Base-by-base conservation (phyloP, 2,113 vertebrate species). In the Microcebus murinus region DNA sequence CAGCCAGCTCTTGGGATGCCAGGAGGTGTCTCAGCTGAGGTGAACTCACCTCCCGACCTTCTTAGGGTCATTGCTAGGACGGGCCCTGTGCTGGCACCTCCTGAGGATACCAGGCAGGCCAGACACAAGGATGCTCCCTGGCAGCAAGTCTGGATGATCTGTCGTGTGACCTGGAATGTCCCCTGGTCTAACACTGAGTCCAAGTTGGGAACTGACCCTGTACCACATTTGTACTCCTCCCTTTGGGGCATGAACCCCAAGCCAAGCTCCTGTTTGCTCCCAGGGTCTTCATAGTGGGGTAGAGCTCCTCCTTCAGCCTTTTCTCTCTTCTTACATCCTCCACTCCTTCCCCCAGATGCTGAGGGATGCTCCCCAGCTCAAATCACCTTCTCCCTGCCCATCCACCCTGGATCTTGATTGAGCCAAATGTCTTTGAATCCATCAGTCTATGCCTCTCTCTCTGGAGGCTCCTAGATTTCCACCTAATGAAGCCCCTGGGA, bases 351-450 rank as follows among this genome's bases (percentile, higher is more conserved):
- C 6, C 3, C 14, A 68, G 23, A 57, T 15, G 45, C 77, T 83
- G 17, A 42, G 23, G 18, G 13, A 1, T 12, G 4, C 10, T 67
- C 25, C 34, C 39, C 31, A 73, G 20, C 42, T 57, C 0, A 0
- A 27, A 11, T 27, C 42, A 4, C 34, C 39, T 57, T 18, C 20
- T 20, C 34, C 27, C 13, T 29, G 2, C 12, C 21, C 14, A 6
- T 13, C 6, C 55, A 12, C 21, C 4, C 42, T 11, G 15, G 21
- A 55, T 45, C 87, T 73, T 79, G 48, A 25, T 73, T 79, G 61
- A 25, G 34, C 4, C 70, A 67, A n/a, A 4, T 13, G 1, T 42
- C 70, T 11, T 10, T 4, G 3, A 25, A 42, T 61, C 67, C 4
- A 0, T 45, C 59, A 15, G 10, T 10, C 59, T 80, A 4, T 1